These are phyloP conservation scores for Epinephelus awoara DNA, from an alignment of 2,797 vertebrate genomes.

Conservation along the genomic window DNA sequence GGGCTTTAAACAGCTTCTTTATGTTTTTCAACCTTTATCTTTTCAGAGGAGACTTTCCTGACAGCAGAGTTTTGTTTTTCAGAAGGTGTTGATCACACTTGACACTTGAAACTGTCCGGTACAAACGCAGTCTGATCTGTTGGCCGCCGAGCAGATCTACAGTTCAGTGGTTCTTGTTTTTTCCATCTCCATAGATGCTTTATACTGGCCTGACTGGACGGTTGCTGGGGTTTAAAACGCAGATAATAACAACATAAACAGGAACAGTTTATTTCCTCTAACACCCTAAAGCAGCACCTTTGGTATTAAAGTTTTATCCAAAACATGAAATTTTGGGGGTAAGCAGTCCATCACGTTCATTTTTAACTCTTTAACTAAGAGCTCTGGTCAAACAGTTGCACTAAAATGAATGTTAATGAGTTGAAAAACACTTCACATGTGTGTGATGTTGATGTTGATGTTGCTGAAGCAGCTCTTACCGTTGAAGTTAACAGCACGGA, in stretches of 20 bases:
- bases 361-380: no score
- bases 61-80: background rate
- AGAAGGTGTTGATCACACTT: background rate
- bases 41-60: background rate
- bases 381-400: no score
- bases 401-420: no score
- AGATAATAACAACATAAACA: background rate
- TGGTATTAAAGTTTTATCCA: no score
- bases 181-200: background rate
- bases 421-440: no score
- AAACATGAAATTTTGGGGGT: no score
- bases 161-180: background rate
- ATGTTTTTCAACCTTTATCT: background rate
- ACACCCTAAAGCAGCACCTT: no score
- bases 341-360: no score
- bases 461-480: constrained; percentile 80
- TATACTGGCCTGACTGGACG: no score
- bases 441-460: background rate
- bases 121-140: constrained; percentile 11
- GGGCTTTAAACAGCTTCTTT: background rate
- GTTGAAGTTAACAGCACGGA: constrained; percentile 93
- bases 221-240: no score
- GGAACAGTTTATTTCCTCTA: background rate
- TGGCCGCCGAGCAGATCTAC: background rate
- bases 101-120: background rate